Percentiles rank a stretch among this genome's conserved stretches.
Conservation (phyloP, 2,113 vertebrate species). For the Alces alces region DNA sequence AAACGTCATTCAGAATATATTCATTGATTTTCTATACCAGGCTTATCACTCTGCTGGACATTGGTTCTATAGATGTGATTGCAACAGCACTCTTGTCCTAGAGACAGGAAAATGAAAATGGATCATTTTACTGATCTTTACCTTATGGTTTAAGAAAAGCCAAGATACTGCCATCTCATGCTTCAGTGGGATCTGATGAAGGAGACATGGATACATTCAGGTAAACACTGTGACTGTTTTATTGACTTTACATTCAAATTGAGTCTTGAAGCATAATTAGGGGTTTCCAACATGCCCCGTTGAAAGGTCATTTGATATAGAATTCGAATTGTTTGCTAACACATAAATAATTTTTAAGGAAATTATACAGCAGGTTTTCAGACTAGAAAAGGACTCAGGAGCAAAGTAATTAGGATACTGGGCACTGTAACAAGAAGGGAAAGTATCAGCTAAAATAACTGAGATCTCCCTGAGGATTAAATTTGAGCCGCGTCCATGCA, state of each 20-base stretch:
- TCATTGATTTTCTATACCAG: background rate
- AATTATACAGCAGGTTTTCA: background rate
- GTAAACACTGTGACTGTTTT: background rate
- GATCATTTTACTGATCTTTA: background rate
- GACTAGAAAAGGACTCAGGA: background rate
- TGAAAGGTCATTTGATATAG: background rate
- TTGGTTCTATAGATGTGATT: background rate
- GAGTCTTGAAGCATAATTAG: background rate
- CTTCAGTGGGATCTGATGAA: rapidly evolving
- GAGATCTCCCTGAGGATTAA: background rate
- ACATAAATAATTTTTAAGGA: background rate
- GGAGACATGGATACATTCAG: background rate
- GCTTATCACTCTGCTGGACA: background rate
- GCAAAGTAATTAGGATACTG: background rate
- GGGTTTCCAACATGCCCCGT: background rate
- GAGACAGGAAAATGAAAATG: background rate
- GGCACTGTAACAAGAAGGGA: rapidly evolving
- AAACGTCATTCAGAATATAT: background rate
- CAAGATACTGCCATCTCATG: background rate
- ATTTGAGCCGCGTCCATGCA: background rate
- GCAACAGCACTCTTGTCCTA: background rate
- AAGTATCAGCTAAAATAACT: background rate
- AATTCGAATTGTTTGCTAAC: background rate
- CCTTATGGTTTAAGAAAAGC: background rate
- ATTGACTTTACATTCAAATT: background rate